phyloP scores from a whole-genome alignment of 2,888 invertebrate genomes.

The Mactromeris polynyma region DNA sequence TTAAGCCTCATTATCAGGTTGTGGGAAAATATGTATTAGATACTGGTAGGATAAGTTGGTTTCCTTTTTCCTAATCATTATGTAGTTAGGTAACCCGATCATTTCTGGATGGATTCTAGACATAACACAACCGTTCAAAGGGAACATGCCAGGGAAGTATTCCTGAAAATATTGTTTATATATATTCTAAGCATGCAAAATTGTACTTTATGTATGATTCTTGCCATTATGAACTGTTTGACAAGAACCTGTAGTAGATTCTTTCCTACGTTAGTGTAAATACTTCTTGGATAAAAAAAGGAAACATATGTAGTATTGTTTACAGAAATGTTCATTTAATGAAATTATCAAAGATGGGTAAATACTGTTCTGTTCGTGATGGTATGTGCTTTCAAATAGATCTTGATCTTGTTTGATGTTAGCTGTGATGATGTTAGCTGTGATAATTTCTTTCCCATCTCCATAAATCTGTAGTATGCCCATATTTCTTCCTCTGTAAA shows the following conservation, averaged over 20 bases:
- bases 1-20: constrained; percentile 21
- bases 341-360: neutral
- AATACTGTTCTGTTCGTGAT: neutral
- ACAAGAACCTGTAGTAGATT: neutral
- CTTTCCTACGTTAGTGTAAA: neutral
- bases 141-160: neutral
- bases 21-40: constrained; percentile 25
- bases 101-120: constrained; percentile 2
- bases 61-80: constrained; percentile 3
- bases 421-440: too few species aligned
- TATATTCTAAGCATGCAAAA: neutral
- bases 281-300: neutral
- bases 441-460: neutral
- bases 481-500: neutral
- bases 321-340: neutral
- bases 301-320: neutral
- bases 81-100: constrained; percentile 13
- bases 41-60: constrained; percentile 7
- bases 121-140: neutral
- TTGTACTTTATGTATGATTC: neutral
- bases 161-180: neutral
- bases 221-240: neutral
- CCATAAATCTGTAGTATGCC: neutral
- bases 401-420: neutral
- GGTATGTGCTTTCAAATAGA: neutral